Evolutionary conservation across 2,888 invertebrate genomes (phyloP).

Genomic region (Coecobrya sp.): DNA sequence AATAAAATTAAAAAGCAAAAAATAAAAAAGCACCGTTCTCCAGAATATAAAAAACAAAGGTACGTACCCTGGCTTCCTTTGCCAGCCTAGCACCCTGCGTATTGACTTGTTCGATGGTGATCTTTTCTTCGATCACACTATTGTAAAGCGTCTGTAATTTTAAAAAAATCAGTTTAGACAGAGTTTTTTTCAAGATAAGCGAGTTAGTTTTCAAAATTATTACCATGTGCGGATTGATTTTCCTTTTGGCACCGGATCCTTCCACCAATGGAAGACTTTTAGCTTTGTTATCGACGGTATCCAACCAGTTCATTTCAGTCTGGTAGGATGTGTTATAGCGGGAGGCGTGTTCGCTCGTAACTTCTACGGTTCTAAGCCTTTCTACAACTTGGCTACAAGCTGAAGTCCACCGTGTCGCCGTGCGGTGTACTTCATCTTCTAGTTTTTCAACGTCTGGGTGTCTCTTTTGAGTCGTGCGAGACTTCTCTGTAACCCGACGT

Average conservation of each 20-base stretch:
- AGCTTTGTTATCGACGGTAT: slow-evolving; percentile 94
- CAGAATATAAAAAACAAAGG: slow-evolving; percentile 47
- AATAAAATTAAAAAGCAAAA: slow-evolving; percentile 11
- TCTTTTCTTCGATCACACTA: slow-evolving; percentile 96
- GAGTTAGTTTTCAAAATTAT: no score
- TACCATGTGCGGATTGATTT: slow-evolving; percentile 94
- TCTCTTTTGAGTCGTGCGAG: slow-evolving; percentile 91
- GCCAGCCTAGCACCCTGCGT: slow-evolving; percentile 86
- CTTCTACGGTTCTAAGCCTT: slow-evolving; percentile 96
- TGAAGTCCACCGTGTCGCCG: slow-evolving; percentile 97
- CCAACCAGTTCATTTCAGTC: slow-evolving; percentile 96
- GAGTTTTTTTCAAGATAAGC: not conserved
- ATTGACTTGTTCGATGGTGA: slow-evolving; percentile 92
- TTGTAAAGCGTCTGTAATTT: slow-evolving; percentile 95
- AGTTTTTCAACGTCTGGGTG: slow-evolving; percentile 97
- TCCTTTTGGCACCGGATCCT: slow-evolving; percentile 91
- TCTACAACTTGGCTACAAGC: slow-evolving; percentile 96
- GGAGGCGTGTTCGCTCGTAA: slow-evolving; percentile 96
- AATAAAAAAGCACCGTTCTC: slow-evolving; percentile 7
- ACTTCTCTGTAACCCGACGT: slow-evolving; percentile 96
- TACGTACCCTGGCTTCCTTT: slow-evolving; percentile 86
- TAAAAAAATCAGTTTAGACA: not conserved
- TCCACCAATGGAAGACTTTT: slow-evolving; percentile 89
- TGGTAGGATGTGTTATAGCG: slow-evolving; percentile 96
- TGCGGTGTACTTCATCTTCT: slow-evolving; percentile 96